Percentiles rank a stretch among this genome's conserved stretches.
phyloP scores from a whole-genome alignment of 2,797 vertebrate species.

The Podarcis siculus region DNA sequence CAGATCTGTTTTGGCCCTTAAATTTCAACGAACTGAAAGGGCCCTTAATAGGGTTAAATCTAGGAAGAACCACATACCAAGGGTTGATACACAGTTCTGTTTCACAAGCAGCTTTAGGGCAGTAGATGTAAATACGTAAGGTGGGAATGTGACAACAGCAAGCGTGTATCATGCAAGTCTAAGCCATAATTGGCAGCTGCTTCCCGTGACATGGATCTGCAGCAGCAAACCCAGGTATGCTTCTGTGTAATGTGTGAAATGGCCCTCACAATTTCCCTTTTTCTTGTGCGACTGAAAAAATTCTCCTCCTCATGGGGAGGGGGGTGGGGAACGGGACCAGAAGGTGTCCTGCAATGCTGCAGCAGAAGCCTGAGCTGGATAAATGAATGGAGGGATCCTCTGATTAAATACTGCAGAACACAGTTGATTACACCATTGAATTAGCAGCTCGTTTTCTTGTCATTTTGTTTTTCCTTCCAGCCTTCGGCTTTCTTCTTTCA shows the following conservation, averaged over 20 bases:
- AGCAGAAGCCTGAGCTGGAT: slow-evolving; percentile 56
- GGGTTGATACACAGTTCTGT: not conserved
- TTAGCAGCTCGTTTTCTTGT: slow-evolving; percentile 48
- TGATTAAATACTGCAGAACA: slow-evolving; percentile 64
- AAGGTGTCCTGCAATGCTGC: slow-evolving; percentile 66
- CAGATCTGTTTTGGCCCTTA: not conserved
- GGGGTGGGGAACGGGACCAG: slow-evolving; percentile 21
- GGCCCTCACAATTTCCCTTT: slow-evolving; percentile 24
- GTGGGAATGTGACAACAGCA: not conserved
- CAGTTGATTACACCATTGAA: slow-evolving; percentile 64
- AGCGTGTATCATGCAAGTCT: not conserved
- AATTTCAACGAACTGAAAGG: not conserved
- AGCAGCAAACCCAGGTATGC: not conserved
- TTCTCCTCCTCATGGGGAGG: not conserved
- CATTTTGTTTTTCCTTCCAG: slow-evolving; percentile 37
- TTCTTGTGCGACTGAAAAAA: slow-evolving; percentile 50
- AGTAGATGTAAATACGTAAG: not conserved
- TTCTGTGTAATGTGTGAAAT: not conserved
- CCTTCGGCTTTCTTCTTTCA: slow-evolving; percentile 51
- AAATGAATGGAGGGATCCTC: slow-evolving; percentile 54
- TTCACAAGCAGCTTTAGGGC: not conserved
- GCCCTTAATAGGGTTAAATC: not conserved
- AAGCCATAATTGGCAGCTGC: no score
- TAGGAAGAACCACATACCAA: not conserved
- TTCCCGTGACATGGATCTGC: not conserved